These are phyloP conservation scores for Morpho helenor DNA, from an alignment of 2,888 invertebrate species.

Conservation along the genomic window DNA sequence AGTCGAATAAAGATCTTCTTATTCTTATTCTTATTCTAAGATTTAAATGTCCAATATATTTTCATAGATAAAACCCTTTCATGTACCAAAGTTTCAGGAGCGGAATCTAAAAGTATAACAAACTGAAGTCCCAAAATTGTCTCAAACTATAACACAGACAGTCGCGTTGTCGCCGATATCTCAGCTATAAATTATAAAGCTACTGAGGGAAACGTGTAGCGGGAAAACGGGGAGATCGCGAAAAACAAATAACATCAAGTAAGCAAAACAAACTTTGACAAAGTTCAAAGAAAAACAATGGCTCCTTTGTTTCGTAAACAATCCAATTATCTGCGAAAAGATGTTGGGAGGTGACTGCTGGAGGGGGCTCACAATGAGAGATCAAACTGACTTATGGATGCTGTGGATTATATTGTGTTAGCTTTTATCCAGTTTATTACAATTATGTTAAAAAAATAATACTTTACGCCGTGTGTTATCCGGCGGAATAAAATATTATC, in stretches of 20 bases:
- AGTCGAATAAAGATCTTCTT: too few species aligned
- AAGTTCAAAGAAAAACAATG: conserved; percentile 21
- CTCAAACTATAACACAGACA: background rate
- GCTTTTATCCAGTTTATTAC: too few species aligned
- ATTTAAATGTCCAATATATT: too few species aligned
- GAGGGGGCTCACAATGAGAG: background rate
- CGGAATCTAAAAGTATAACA: too few species aligned
- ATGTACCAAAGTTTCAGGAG: too few species aligned
- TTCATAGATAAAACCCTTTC: too few species aligned
- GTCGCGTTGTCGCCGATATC: conserved; percentile 1
- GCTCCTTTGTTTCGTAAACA: conserved; percentile 27
- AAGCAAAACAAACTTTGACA: conserved; percentile 2
- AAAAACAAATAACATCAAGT: conserved; percentile 6
- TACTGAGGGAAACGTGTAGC: background rate
- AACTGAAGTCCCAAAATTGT: too few species aligned
- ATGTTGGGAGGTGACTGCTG: conserved; percentile 23
- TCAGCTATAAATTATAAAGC: background rate
- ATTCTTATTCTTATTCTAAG: too few species aligned
- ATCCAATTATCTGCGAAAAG: conserved; percentile 25
- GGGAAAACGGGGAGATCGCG: conserved; percentile 4
- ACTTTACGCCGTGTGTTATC: too few species aligned
- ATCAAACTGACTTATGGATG: background rate
- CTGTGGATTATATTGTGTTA: background rate
- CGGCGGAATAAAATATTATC: too few species aligned
- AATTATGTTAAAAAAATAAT: too few species aligned